Conservation (phyloP, 2,888 invertebrate genomes). For the Lochmaea capreae region DNA sequence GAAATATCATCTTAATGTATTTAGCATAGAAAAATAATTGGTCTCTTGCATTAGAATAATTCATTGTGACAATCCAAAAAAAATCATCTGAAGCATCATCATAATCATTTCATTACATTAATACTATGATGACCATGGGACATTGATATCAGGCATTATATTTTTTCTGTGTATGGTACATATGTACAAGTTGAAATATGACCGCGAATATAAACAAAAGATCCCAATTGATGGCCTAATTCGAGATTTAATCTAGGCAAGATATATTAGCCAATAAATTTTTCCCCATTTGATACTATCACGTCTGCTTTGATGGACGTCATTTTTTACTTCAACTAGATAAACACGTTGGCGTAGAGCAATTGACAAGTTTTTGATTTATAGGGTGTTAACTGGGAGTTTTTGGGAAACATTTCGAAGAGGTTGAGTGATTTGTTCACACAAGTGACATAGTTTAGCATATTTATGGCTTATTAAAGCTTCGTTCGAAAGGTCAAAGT, state of each 20-base stretch:
- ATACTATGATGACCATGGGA: no score
- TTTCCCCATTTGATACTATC: slow-evolving; percentile 25
- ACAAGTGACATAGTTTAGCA: not conserved
- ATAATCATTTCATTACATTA: no score
- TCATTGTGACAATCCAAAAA: no score
- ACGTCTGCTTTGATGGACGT: slow-evolving; percentile 25
- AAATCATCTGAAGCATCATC: no score
- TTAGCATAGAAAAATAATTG: no score
- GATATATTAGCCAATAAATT: slow-evolving; percentile 28
- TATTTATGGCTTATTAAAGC: slow-evolving; percentile 4
- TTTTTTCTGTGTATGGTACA: no score
- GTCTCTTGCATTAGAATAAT: no score
- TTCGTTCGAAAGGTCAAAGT: no score
- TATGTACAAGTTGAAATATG: slow-evolving; percentile 18
- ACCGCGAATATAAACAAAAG: slow-evolving; percentile 28
- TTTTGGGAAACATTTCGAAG: slow-evolving; percentile 14
- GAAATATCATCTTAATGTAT: no score
- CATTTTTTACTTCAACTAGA: slow-evolving; percentile 29
- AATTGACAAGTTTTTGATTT: slow-evolving; percentile 26
- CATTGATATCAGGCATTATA: no score
- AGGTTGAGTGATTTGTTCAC: slow-evolving; percentile 3
- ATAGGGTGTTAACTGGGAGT: slow-evolving; percentile 27
- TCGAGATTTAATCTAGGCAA: slow-evolving; percentile 29
- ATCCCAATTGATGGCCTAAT: slow-evolving; percentile 32
- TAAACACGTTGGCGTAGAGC: slow-evolving; percentile 24